These are phyloP conservation scores for Lanistes nyassanus DNA, from an alignment of 1,140 invertebrate species.

Conservation along the genomic window DNA sequence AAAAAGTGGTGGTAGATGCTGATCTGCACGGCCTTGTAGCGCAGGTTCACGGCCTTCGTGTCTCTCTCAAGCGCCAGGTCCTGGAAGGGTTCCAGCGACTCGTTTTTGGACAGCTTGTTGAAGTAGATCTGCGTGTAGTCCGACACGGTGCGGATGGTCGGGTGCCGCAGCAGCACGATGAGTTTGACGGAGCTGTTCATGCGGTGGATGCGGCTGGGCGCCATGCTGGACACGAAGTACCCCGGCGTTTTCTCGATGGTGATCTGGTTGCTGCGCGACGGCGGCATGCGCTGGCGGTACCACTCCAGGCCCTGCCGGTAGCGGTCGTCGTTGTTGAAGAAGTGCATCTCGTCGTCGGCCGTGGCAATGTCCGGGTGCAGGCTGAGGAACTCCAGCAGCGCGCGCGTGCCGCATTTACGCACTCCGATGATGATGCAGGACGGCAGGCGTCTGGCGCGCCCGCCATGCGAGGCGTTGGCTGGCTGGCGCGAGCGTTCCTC, in stretches of 20 bases:
- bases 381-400: slow-evolving; percentile 66
- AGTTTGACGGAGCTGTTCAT: slow-evolving; percentile 91
- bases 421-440: slow-evolving; percentile 67
- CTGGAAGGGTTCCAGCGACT: slow-evolving; percentile 56
- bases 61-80: slow-evolving; percentile 53
- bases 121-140: slow-evolving; percentile 83
- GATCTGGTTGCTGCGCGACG: slow-evolving; percentile 60
- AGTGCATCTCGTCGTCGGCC: slow-evolving; percentile 68
- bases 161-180: slow-evolving; percentile 88
- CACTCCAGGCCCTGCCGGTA: slow-evolving; percentile 67
- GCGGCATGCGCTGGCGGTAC: slow-evolving; percentile 66
- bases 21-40: slow-evolving; percentile 58
- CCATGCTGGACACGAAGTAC: slow-evolving; percentile 74
- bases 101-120: slow-evolving; percentile 57
- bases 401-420: slow-evolving; percentile 68
- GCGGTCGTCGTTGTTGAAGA: slow-evolving; percentile 67
- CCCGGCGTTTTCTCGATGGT: slow-evolving; percentile 71
- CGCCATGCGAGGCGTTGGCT: slow-evolving; percentile 63
- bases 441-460: slow-evolving; percentile 46
- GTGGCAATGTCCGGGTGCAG: slow-evolving; percentile 65
- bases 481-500: slow-evolving; percentile 25
- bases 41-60: slow-evolving; percentile 52
- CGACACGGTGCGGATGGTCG: slow-evolving; percentile 90
- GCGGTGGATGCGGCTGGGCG: slow-evolving; percentile 82
- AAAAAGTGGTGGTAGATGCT: slow-evolving; percentile 65